Evolutionary conservation across 2,888 invertebrate species (phyloP), one percentile per base, ranked within the genome.

Genomic region (Cerastis rubricosa): DNA sequence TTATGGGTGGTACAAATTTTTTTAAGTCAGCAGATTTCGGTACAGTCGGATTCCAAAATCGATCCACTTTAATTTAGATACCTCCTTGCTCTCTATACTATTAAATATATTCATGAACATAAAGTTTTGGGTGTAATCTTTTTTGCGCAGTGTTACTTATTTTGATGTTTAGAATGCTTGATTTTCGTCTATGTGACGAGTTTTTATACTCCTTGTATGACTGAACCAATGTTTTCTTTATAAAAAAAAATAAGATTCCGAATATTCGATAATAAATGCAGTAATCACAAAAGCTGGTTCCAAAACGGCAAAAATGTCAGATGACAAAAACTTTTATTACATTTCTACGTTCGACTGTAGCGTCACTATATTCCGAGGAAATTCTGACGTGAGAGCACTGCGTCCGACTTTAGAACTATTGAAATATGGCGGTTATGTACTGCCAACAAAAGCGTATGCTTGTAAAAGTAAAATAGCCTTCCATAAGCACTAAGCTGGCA

Each of bases 321-420:
- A 67, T 22, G 67, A 51, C n/a, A 67, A 51, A 67, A 81, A 68
- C 40, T 76, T 76, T 75, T 76, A 68, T 61, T 59, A 68, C 35
- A 65, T 71, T 65, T 8, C 49, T 19, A 54, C 51, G 25, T 80
- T 74, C 22, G 12, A 74, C 35, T 49, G 22, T 19, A 74, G 17
- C 22, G 22, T 25, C 12, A 43, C 49, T 73, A 57, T 35, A 57
- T 80, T 80, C 47, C 9, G 14, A 64, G 19, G 43, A 71, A 81
- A 68, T 71, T 63, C 35, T n/a, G 51, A 71, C 76, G 59, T 51
- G n/a, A 25, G 17, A 51, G 51, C 40, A n/a, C 74, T 65, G 51
- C 40, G 25, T 25, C 22, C 11, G 22, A 65, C 40, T 81, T 76
- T 57, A 51, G 54, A 71, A 69, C 47, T 76, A 76, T 69, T 76